Evolutionary conservation across 2,888 invertebrate genomes (phyloP), one percentile per base, ranked within the genome.

Genomic region (Tetramorium bicarinatum): DNA sequence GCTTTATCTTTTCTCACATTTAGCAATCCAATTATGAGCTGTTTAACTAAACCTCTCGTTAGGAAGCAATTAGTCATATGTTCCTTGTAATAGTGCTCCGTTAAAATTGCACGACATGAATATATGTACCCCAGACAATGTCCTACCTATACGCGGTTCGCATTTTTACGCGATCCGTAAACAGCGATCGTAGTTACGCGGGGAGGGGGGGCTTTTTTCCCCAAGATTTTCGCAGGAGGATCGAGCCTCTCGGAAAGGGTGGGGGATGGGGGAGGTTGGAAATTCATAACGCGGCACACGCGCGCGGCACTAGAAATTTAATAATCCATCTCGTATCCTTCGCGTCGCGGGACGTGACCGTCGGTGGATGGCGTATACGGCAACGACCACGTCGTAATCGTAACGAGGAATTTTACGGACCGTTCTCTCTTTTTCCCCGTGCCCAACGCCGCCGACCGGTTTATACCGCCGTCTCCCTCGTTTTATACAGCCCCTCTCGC

Each of bases 341-440:
- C 54, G 88, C 80, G 85, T 87, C 87, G 85, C 69, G 41, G 75
- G 47, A 83, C 75, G 83, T 84, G 85, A 85, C 84, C 86, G 69
- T 38, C 71, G 66, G 44, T 54, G 76, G 72, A 85, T 67, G 82
- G 52, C 76, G 79, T 81, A 87, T 81, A 87, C 81, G 87, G 86
- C 90, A 90, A 91, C 88, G 90, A 89, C 89, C 91, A 87, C 89
- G 90, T 92, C 92, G 91, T 93, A 94, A 94, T 92, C 91, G 91
- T 92, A 93, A 94, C 92, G 91, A 89, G 90, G 87, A 90, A 89
- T 93, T 93, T 94, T 92, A 93, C 93, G 92, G 84, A 93, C 87
- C 90, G 79, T 75, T 47, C 61, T 69, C 69, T 62, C 21, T 66
- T 25, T 62, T 85, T 82, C 81, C 11, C 11, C 66, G 49, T 38